Base-by-base conservation (phyloP, 2,888 invertebrate species). In the Diploptera punctata region DNA sequence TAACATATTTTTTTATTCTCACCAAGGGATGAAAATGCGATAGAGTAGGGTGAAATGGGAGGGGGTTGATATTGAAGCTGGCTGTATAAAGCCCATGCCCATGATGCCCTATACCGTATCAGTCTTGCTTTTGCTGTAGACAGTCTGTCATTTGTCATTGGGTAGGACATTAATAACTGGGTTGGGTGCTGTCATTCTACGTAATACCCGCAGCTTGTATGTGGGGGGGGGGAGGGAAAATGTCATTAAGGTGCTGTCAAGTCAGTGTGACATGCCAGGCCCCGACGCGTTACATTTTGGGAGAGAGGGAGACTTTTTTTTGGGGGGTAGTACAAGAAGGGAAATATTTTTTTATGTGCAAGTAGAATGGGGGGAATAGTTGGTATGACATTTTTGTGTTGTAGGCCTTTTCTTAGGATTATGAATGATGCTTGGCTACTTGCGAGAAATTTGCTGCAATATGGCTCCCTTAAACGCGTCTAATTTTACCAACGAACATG, bases 111-210 rank as follows among this genome's bases (percentile, higher is more conserved):
- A 65, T 65, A 65, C 26, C 65, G 81, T 84, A 84, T 84, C 83
- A 83, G 83, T 84, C 84, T 84, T 84, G 83, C 82, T 84, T 83
- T 83, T 81, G 75, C 74, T 83, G 84, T 81, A 83, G 84, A 84
- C 84, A 84, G 82, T 83, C 82, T 84, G 83, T 84, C 84, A 84
- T 84, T 84, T 84, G 84, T 84, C 84, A 83, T 82, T 83, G 84
- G 83, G 83, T 80, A 77, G 80, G 82, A 82, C 84, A 84, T 83
- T 74, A 75, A 75, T 75, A 75, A 74, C 75, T 71, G 52, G 72
- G 71, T 70, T 67, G 68, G 65, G 57, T 49, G 71, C 73, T 75
- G 75, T 73, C 71, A 71, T 71, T 71, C 71, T 68, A 70, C 43
- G 73, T 71, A 71, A 70, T 72, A 67, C 69, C 67, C 65, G 38